Base-by-base conservation (phyloP, 1,140 invertebrate species). In the Lanistes nyassanus region DNA sequence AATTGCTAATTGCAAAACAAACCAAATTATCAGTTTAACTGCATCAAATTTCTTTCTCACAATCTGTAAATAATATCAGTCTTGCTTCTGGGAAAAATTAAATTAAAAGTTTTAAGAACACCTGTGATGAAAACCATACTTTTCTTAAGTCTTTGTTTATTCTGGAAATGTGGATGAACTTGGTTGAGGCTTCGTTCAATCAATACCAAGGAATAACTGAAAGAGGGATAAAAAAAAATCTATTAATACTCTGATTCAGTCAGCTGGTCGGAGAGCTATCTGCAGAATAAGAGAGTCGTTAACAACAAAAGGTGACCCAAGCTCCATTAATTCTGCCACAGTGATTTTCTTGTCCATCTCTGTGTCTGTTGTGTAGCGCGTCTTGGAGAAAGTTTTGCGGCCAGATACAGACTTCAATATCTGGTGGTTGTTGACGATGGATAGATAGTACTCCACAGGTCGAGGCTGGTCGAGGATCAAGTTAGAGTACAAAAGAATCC, bases 361-460 rank as follows among this genome's bases (percentile, higher is more conserved):
- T 34, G 85, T 88, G 75, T 87, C 86, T 31, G 82, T 82, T 36
- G 82, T 83, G 76, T 86, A 89, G 56, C 90, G 76, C 9, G 88
- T 87, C 73, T 90, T 90, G 23, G 88, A 89, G 77, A 90, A 90
- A 66, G 86, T 86, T 70, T 90, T 90, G 77, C 84, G 87, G 1
- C 89, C 89, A 67, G 81, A 83, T 23, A 90, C 86, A 34, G 88
- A 84, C 36, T 85, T 81, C 4, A 90, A 75, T 16, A 90, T 83
- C 76, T 89, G 85, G 58, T 85, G 82, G 7, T 86, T 83, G 58
- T 85, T 84, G 23, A 89, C 87, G 64, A 90, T 75, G 47, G 88
- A 87, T 34, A 90, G 80, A 70, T 89, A 76, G 78, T 87, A 90
- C 75, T 90, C 90, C 39, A 90, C 84, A 11, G 89, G 87, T 58